phyloP scores from a whole-genome alignment of 37 sponge, comb jelly and placozoan genomes.

The Oopsacas minuta region DNA sequence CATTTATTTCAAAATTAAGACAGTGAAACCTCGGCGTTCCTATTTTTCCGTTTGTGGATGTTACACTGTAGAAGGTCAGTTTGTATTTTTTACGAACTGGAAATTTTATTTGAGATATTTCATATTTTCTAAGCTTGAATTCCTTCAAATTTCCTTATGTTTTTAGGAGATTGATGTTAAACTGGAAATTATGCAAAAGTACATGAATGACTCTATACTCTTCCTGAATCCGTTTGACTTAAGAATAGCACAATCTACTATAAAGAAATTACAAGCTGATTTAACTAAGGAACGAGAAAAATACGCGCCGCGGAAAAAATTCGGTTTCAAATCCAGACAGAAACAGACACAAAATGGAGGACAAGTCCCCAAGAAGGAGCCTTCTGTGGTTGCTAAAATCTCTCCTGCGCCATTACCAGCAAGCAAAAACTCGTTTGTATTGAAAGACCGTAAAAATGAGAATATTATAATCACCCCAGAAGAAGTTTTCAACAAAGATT shows the following conservation, averaged over 20 bases:
- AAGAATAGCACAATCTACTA: background rate
- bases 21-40: no score
- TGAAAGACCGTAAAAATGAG: background rate
- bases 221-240: background rate
- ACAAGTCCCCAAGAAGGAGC: background rate
- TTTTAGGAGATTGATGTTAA: background rate
- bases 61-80: no score
- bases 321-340: background rate
- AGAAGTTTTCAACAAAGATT: background rate
- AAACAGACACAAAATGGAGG: background rate
- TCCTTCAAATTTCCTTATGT: no score
- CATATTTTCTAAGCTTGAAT: no score
- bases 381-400: background rate
- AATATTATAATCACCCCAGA: background rate
- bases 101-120: no score
- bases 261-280: background rate
- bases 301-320: background rate
- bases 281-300: background rate
- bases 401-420: background rate
- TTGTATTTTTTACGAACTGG: no score
- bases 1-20: no score
- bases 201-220: background rate
- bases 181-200: background rate
- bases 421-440: background rate
- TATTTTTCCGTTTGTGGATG: no score